A percentile compares a stretch with the other conserved stretches of the same genome.
phyloP scores from a whole-genome alignment of 2,888 invertebrate genomes.

The Drosophila prolongata region DNA sequence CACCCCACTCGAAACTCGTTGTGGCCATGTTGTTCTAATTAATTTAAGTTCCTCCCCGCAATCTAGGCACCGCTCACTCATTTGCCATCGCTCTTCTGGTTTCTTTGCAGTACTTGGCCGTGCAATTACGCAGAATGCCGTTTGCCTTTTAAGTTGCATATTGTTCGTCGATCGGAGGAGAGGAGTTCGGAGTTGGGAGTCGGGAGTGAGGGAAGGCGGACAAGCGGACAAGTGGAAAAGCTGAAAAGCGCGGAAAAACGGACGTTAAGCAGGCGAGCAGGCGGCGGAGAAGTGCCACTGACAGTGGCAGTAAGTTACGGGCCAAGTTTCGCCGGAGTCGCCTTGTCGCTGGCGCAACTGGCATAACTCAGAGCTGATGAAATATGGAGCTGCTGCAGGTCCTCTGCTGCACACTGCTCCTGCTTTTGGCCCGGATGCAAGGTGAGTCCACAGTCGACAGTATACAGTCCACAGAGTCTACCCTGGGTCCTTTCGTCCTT shows the following conservation, averaged over 20 bases:
- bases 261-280: constrained; percentile 29
- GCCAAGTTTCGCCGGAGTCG: constrained; percentile 32
- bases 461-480: too few relatives aligned
- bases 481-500: background rate
- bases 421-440: constrained; percentile 81
- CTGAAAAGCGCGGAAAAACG: constrained; percentile 32
- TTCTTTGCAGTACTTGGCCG: constrained; percentile 48
- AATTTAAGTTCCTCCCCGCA: constrained; percentile 29
- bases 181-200: too few relatives aligned
- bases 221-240: background rate
- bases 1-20: background rate
- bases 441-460: constrained; percentile 69
- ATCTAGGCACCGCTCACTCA: constrained; percentile 28
- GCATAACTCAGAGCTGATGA: constrained; percentile 65
- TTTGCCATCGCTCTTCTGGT: constrained; percentile 7
- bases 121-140: constrained; percentile 55
- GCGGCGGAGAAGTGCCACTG: constrained; percentile 18
- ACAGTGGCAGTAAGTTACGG: constrained; percentile 51
- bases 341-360: constrained; percentile 19
- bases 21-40: constrained; percentile 43
- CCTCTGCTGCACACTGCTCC: constrained; percentile 80
- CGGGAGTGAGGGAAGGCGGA: background rate
- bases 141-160: constrained; percentile 47
- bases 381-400: constrained; percentile 82
- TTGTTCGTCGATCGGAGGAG: constrained; percentile 33